Evolutionary conservation across 2,888 invertebrate species (phyloP).

Genomic region (Mactromeris polynyma): DNA sequence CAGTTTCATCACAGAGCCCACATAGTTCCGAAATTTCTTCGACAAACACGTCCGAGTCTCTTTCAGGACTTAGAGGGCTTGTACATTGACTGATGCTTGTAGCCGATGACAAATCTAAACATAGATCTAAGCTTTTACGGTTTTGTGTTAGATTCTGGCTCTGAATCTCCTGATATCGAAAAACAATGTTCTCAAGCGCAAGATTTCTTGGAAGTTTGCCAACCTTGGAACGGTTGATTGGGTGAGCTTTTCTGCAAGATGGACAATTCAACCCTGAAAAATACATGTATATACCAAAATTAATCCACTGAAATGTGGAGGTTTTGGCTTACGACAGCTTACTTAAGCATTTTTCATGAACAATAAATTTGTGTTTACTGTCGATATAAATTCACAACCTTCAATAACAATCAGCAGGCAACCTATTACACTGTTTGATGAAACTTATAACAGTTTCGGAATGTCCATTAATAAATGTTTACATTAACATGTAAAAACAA

Average conservation of each 20-base stretch:
- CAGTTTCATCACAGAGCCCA: slow-evolving; percentile 80
- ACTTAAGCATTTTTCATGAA: too few species aligned
- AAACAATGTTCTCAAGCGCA: slow-evolving; percentile 85
- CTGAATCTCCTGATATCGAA: slow-evolving; percentile 84
- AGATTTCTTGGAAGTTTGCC: slow-evolving; percentile 82
- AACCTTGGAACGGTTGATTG: slow-evolving; percentile 75
- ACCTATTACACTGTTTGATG: too few species aligned
- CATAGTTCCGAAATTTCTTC: slow-evolving; percentile 71
- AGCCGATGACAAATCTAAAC: slow-evolving; percentile 52
- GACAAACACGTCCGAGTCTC: slow-evolving; percentile 48
- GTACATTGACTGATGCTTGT: slow-evolving; percentile 13
- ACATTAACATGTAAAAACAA: neutral
- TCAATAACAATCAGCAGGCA: too few species aligned
- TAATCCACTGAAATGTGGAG: neutral
- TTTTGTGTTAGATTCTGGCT: slow-evolving; percentile 76
- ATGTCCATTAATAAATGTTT: slow-evolving; percentile 6
- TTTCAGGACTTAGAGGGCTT: slow-evolving; percentile 21
- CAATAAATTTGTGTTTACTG: too few species aligned
- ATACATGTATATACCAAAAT: neutral
- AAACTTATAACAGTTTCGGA: neutral
- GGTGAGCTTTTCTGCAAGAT: slow-evolving; percentile 80
- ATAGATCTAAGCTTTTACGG: slow-evolving; percentile 75
- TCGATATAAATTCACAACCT: too few species aligned
- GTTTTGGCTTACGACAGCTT: neutral
- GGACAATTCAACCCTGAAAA: slow-evolving; percentile 82